Conservation (phyloP, 2,113 vertebrate genomes). For the Passer montanus region DNA sequence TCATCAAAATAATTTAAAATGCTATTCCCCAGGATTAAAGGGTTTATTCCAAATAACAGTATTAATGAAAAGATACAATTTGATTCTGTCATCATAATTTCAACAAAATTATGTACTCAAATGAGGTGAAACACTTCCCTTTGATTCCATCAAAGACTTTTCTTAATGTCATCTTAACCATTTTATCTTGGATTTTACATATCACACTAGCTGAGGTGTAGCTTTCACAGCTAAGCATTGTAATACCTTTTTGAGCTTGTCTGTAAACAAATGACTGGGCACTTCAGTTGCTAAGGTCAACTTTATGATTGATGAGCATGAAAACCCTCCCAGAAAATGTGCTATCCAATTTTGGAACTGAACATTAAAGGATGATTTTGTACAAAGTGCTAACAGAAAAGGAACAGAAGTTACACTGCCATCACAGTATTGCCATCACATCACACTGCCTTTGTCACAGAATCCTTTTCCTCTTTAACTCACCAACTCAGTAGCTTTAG, state of each 20-base stretch:
- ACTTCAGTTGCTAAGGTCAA: not conserved
- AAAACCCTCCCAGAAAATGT: not conserved
- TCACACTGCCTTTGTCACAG: not conserved
- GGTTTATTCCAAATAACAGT: not conserved
- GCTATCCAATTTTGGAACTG: not conserved
- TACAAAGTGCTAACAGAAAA: not conserved
- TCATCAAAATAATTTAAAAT: not conserved
- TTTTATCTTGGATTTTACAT: not conserved
- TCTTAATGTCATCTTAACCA: slow-evolving; percentile 16
- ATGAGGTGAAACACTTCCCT: not conserved
- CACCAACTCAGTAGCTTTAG: not conserved
- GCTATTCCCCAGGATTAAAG: not conserved
- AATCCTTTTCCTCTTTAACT: not conserved
- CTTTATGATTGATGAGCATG: not conserved
- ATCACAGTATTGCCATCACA: not conserved
- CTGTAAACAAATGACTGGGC: slow-evolving; percentile 28
- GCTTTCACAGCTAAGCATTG: slow-evolving; percentile 10
- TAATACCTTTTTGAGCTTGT: slow-evolving; percentile 20
- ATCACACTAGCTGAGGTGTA: not conserved
- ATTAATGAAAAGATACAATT: not conserved
- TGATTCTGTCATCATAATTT: not conserved
- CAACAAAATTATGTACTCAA: not conserved
- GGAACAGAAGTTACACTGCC: not conserved
- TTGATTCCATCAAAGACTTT: slow-evolving; percentile 27
- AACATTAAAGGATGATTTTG: not conserved